phyloP scores from a whole-genome alignment of 2,113 vertebrate genomes.

The Eurystomus gularis region DNA sequence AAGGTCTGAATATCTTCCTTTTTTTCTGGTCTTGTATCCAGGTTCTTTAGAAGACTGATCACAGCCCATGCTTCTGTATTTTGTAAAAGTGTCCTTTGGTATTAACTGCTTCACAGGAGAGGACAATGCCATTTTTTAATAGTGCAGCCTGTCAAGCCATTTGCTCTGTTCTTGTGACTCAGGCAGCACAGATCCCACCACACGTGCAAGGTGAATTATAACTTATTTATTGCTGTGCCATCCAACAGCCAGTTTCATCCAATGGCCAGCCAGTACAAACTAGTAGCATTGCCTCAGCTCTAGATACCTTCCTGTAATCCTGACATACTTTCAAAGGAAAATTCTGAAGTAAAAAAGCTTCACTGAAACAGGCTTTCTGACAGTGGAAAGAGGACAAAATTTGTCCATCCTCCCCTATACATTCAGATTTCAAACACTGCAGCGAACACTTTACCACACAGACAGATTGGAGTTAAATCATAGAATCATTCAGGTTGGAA shows the following conservation, averaged over 20 bases:
- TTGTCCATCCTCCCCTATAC: not conserved
- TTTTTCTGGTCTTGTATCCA: not conserved
- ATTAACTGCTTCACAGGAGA: not conserved
- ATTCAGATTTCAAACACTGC: not conserved
- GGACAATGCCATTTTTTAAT: not conserved
- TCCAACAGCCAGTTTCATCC: not conserved
- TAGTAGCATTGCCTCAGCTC: not conserved
- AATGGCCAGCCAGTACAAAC: not conserved
- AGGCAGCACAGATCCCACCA: not conserved
- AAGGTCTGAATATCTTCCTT: not conserved
- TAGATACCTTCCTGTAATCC: not conserved
- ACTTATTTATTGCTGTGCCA: not conserved
- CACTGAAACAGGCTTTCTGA: not conserved
- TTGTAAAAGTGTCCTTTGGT: not conserved
- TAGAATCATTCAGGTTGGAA: no score
- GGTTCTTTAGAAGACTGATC: not conserved
- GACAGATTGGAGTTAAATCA: not conserved
- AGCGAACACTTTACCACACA: not conserved
- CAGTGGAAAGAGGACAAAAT: not conserved
- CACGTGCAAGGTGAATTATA: not conserved
- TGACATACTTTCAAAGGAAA: not conserved
- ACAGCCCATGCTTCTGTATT: not conserved
- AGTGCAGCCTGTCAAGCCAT: not conserved
- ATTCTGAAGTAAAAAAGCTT: not conserved
- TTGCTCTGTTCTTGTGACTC: not conserved